These are phyloP conservation scores for Huso huso DNA, from an alignment of 2,797 vertebrate species.

Conservation along the genomic window DNA sequence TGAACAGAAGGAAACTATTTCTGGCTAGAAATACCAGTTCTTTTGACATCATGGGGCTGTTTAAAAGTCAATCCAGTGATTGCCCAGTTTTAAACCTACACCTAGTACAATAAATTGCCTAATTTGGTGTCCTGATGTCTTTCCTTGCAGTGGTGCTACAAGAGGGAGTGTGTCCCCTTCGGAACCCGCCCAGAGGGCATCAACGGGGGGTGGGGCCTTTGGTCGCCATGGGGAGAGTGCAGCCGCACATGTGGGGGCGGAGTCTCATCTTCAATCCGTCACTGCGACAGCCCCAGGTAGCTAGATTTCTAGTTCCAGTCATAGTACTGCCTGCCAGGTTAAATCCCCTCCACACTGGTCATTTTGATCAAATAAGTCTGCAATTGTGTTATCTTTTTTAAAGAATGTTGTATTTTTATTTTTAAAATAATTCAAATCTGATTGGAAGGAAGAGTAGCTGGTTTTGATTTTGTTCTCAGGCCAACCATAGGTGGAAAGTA, in stretches of 20 bases:
- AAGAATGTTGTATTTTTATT: slow-evolving; percentile 6
- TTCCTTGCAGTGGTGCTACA: slow-evolving; percentile 87
- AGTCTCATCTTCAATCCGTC: slow-evolving; percentile 83
- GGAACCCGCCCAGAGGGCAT: slow-evolving; percentile 87
- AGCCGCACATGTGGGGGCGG: slow-evolving; percentile 92
- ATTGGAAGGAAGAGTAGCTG: not conserved
- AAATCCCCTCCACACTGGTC: fast-evolving
- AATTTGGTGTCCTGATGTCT: not conserved
- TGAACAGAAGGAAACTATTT: no score
- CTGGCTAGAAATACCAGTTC: no score
- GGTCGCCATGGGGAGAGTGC: slow-evolving; percentile 92
- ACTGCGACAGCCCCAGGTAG: slow-evolving; percentile 92
- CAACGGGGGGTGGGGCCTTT: slow-evolving; percentile 87
- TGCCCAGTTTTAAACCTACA: no score
- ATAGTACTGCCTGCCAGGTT: not conserved
- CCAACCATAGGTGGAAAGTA: slow-evolving; percentile 94
- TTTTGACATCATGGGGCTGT: no score
- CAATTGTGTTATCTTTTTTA: no score
- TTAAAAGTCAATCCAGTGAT: no score
- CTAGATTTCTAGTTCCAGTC: slow-evolving; percentile 7
- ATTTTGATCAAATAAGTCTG: no score
- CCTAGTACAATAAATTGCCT: no score
- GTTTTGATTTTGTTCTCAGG: slow-evolving; percentile 50
- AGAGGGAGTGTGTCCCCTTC: slow-evolving; percentile 85
- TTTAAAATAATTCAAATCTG: slow-evolving; percentile 51